Evolutionary conservation across 92 coral and sea anemone genomes (phyloP).

Genomic region (Pocillopora meandrina): DNA sequence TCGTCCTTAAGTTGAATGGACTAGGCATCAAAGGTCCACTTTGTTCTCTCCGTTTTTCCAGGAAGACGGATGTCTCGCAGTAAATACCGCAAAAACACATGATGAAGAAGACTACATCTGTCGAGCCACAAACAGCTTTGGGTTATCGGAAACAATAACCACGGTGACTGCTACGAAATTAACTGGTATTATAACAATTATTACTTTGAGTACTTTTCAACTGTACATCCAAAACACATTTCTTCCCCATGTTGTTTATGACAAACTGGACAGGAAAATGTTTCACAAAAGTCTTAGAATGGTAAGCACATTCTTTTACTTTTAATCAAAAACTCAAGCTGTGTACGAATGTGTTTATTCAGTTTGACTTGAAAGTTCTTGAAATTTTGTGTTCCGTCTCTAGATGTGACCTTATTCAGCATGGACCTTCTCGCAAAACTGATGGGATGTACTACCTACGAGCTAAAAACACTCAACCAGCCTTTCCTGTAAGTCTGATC

Average conservation of each 20-base stretch:
- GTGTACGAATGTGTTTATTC: too few species aligned
- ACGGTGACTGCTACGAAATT: background rate
- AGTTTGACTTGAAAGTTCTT: background rate
- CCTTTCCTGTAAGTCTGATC: background rate
- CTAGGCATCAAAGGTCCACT: background rate
- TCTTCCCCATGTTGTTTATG: too few species aligned
- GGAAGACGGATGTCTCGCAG: constrained; percentile 10
- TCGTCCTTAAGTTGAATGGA: constrained; percentile 12
- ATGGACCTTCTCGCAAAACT: background rate
- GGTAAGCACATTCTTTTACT: too few species aligned
- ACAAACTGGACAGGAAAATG: too few species aligned
- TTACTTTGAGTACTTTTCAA: background rate
- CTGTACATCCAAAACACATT: background rate
- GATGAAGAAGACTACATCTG: constrained; percentile 1
- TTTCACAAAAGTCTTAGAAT: too few species aligned
- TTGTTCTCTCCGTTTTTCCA: background rate
- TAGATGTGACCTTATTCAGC: background rate
- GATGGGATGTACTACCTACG: background rate
- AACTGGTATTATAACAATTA: background rate
- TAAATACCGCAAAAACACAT: background rate
- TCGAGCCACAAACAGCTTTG: background rate
- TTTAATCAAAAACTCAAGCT: background rate
- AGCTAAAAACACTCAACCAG: background rate
- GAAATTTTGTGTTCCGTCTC: background rate
- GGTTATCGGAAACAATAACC: background rate